phyloP scores from a whole-genome alignment of 2,797 vertebrate genomes.

The Rhinella marina region DNA sequence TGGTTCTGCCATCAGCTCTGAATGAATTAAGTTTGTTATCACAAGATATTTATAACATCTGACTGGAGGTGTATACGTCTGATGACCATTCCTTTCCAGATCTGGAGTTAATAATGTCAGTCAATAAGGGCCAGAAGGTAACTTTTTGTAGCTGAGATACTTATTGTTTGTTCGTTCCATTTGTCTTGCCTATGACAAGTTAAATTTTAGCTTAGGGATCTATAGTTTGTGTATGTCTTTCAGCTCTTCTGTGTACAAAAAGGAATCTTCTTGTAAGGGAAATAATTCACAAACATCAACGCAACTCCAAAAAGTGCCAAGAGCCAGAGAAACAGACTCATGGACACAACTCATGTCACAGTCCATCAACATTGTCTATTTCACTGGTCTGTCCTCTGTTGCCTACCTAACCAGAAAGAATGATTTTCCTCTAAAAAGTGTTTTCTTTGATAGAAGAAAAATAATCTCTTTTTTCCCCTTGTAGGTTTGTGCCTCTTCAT shows the following conservation, averaged over 20 bases:
- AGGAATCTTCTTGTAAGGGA: constrained; percentile 37
- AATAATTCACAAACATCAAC: constrained; percentile 60
- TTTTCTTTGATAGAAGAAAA: constrained; percentile 31
- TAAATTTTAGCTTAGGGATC: constrained; percentile 45
- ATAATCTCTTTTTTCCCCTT: constrained; percentile 13
- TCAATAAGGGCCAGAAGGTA: constrained; percentile 49
- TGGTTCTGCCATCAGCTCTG: constrained; percentile 8
- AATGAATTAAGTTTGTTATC: constrained; percentile 34
- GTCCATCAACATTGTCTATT: constrained; percentile 65
- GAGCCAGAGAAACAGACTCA: constrained; percentile 61
- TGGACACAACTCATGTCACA: constrained; percentile 65
- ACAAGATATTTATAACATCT: constrained; percentile 51
- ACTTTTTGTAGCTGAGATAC: constrained; percentile 48
- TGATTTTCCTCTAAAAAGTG: constrained; percentile 11
- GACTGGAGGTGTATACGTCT: constrained; percentile 46
- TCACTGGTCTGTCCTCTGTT: constrained; percentile 60
- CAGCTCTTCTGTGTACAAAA: constrained; percentile 26
- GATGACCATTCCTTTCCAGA: constrained; percentile 43
- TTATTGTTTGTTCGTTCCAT: constrained; percentile 45
- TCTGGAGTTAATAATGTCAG: constrained; percentile 35
- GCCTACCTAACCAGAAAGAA: constrained; percentile 60
- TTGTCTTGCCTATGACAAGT: constrained; percentile 57
- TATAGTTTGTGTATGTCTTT: constrained; percentile 43
- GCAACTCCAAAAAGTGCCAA: constrained; percentile 66
- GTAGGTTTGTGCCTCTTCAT: constrained; percentile 46